A percentile compares a stretch with the other conserved stretches of the same genome.
phyloP scores from a whole-genome alignment of 2,113 vertebrate genomes.

The Lucifuga dentata region DNA sequence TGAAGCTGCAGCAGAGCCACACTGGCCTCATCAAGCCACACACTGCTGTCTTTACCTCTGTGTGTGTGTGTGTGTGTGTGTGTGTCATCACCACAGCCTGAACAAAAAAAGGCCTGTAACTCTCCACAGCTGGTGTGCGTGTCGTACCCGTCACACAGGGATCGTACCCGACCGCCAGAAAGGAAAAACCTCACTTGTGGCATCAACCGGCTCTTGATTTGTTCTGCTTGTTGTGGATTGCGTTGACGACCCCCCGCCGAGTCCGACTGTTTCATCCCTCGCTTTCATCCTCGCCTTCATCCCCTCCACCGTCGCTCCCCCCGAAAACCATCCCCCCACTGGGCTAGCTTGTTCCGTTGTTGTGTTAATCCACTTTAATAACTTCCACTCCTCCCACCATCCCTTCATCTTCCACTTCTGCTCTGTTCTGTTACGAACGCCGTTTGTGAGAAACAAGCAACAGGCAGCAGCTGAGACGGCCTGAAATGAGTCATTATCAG shows the following conservation, averaged over 20 bases:
- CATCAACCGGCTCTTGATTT: conserved; percentile 56
- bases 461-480: conserved; percentile 17
- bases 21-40: conserved; percentile 9
- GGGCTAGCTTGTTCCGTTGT: conserved; percentile 33
- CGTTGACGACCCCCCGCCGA: conserved; percentile 28
- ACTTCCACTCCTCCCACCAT: conserved; percentile 56
- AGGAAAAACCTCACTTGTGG: conserved; percentile 57
- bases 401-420: conserved; percentile 22
- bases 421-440: conserved; percentile 19
- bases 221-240: conserved; percentile 62
- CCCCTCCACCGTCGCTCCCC: not conserved
- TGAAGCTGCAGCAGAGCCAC: too few species aligned
- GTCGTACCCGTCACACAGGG: conserved; percentile 28
- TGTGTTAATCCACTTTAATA: conserved; percentile 66
- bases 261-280: conserved; percentile 7
- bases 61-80: too few species aligned
- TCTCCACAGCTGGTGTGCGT: conserved; percentile 42
- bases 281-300: conserved; percentile 29
- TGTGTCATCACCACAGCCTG: conserved; percentile 47
- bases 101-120: conserved; percentile 16
- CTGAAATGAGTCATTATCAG: conserved; percentile 17
- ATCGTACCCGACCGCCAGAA: conserved; percentile 24
- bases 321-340: conserved; percentile 17
- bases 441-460: conserved; percentile 6
- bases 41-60: conserved; percentile 14